These are phyloP conservation scores for Vimba vimba DNA, from an alignment of 2,113 vertebrate genomes.

Conservation along the genomic window DNA sequence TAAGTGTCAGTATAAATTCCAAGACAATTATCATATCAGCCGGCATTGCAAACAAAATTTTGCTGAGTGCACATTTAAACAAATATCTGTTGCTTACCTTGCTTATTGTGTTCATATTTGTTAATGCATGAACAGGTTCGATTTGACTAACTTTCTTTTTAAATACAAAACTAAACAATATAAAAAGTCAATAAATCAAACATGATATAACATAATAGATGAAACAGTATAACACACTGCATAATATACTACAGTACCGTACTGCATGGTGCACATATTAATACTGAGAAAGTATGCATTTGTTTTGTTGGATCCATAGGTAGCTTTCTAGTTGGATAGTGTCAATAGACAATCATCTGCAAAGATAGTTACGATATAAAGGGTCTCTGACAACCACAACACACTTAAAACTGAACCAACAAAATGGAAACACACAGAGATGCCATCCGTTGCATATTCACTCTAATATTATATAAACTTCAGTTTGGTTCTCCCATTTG, in stretches of 20 bases:
- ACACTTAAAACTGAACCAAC: slow-evolving; percentile 8
- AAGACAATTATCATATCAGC: no score
- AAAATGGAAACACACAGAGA: background rate
- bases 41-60: no score
- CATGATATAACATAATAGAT: background rate
- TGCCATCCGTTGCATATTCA: background rate
- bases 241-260: background rate
- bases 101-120: no score
- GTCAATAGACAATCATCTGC: background rate
- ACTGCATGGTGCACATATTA: background rate
- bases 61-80: no score
- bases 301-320: slow-evolving; percentile 30
- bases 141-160: background rate
- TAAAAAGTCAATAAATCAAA: background rate
- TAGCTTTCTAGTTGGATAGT: slow-evolving; percentile 20
- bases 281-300: background rate
- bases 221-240: background rate
- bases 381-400: no score
- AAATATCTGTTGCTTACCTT: no score
- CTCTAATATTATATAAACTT: background rate
- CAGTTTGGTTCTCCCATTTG: background rate
- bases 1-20: no score
- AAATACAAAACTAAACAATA: background rate
- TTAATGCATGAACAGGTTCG: no score
- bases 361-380: background rate